Evolutionary conservation across 2,888 invertebrate genomes (phyloP).

Genomic region (Eurytoma adleriae): DNA sequence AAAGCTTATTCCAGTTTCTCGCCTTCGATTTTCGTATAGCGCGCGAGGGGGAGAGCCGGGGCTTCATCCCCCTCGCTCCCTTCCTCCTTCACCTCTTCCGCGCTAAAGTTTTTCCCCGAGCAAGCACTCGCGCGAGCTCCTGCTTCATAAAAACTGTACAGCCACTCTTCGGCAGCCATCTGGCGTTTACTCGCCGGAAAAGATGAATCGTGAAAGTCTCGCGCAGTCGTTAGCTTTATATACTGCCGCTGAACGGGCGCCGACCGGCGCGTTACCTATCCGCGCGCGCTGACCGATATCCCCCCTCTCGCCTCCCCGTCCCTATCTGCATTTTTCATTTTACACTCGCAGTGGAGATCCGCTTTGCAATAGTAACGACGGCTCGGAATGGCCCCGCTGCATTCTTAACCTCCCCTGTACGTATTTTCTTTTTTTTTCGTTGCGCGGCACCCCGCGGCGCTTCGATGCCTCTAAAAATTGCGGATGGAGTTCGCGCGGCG

Average conservation of each 20-base stretch:
- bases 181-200: conserved; percentile 49
- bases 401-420: not conserved
- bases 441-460: not conserved
- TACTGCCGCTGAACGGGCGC: conserved; percentile 2
- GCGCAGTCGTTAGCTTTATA: conserved; percentile 22
- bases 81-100: not conserved
- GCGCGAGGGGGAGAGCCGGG: not conserved
- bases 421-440: not conserved
- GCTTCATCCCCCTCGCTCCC: not conserved
- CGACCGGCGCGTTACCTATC: too few relatives aligned
- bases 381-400: not conserved
- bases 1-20: conserved; percentile 23
- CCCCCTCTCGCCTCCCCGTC: conserved; percentile 9
- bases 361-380: conserved; percentile 44
- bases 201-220: conserved; percentile 48
- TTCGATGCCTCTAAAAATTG: not conserved
- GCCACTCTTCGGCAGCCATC: conserved; percentile 50
- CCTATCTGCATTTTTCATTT: conserved; percentile 45
- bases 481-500: too few relatives aligned
- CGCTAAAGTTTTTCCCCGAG: conserved; percentile 40
- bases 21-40: conserved; percentile 25
- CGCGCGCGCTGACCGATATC: conserved; percentile 34
- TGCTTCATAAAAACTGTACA: conserved; percentile 51
- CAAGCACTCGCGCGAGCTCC: not conserved
- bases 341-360: conserved; percentile 22